Evolutionary conservation across 2,113 vertebrate genomes (phyloP), one percentile per base, ranked within the genome.

Genomic region (Spermophilus dauricus): DNA sequence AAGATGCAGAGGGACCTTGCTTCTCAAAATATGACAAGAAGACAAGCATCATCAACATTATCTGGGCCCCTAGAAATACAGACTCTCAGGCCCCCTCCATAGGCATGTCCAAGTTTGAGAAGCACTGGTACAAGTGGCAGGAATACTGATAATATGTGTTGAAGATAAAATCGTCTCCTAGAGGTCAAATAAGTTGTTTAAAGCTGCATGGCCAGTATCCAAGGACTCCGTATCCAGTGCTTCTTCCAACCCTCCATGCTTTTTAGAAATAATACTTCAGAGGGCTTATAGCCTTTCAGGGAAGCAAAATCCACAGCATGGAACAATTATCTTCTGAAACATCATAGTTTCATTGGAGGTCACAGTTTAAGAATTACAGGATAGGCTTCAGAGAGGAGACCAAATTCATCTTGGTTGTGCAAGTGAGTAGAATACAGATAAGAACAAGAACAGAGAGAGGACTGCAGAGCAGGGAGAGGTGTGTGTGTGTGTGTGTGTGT

Each of bases 371-470:
- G 72, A 53, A 69, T 86, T 58, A 87, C 1, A 37, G 61, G 3
- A 69, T 12, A 61, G 28, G n/a, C 53, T 76, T 94, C 75, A 89
- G 42, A 26, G 30, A 94, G 37, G 39, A 95, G 14, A 85, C 14
- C 16, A 53, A 61, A 92, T 86, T 86, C 81, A 63, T 75, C 26
- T 75, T 83, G 37, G 28, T 82, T n/a, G 8, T 75, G 32, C 92
- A 96, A 56, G 5, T 81, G 37, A 91, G 58, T 45, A 67, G 73
- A 65, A 91, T 86, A 86, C 75, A 97, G 26, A 58, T 87, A 89
- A 92, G 37, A 53, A 80, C 39, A 94, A 93, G 17, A 84, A 37
- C 24, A 78, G 16, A 84, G 42, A 56, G 20, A 16, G 75, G 39
- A 34, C 30, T 61, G 6, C 20, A 22, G 67, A 28, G 13, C 18